These are phyloP conservation scores for Argentina silus DNA, from an alignment of 2,797 vertebrate genomes.

Conservation along the genomic window DNA sequence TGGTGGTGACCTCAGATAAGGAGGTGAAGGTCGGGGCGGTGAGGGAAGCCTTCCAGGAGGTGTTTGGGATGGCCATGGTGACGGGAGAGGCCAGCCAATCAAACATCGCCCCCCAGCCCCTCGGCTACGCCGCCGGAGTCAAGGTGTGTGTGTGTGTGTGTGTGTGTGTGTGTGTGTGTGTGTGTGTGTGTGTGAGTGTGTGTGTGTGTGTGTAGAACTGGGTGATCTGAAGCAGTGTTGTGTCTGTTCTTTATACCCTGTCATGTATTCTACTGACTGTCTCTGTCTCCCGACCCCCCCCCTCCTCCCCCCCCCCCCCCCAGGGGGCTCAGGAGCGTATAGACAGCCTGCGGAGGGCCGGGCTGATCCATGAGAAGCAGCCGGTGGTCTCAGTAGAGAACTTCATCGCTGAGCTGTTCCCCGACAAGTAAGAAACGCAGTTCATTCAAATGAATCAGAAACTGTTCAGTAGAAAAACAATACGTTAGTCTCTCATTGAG, in stretches of 20 bases:
- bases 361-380: slow-evolving; percentile 94
- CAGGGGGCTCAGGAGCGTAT: slow-evolving; percentile 97
- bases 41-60: slow-evolving; percentile 94
- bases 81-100: slow-evolving; percentile 90
- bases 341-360: slow-evolving; percentile 85
- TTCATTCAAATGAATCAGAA: too few species aligned
- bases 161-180: too few species aligned
- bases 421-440: slow-evolving; percentile 98
- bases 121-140: slow-evolving; percentile 93
- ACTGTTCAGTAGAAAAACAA: too few species aligned
- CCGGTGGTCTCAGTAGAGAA: slow-evolving; percentile 92
- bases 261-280: too few species aligned
- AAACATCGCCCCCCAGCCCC: slow-evolving; percentile 95
- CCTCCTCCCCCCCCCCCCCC: too few species aligned
- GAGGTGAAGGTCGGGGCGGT: slow-evolving; percentile 89
- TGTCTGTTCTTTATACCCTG: too few species aligned
- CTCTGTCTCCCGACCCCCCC: too few species aligned
- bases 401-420: slow-evolving; percentile 95
- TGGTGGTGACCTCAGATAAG: slow-evolving; percentile 92
- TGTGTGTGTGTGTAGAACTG: too few species aligned
- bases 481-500: too few species aligned
- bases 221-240: too few species aligned
- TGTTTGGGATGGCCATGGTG: slow-evolving; percentile 94
- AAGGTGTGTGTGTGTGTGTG: too few species aligned
- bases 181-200: too few species aligned